Conservation (phyloP, 2,797 vertebrate genomes). For the Lycodopsis pacificus region DNA sequence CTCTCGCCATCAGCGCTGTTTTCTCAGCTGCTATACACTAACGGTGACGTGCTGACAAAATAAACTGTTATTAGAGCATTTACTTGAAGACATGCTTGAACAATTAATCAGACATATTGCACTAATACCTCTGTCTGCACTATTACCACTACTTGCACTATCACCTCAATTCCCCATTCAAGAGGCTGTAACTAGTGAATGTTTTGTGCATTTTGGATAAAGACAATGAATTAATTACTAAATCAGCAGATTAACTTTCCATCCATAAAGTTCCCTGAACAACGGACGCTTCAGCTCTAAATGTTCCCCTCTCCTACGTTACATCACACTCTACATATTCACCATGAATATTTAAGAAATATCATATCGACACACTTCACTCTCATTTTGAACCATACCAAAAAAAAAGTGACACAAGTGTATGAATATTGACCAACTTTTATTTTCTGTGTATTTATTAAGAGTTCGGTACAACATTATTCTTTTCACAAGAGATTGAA, state of each 20-base stretch:
- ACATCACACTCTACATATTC: background rate
- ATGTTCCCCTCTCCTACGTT: background rate
- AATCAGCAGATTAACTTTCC: background rate
- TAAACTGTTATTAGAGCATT: slow-evolving; percentile 4
- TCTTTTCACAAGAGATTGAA: slow-evolving; percentile 38
- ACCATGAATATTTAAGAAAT: background rate
- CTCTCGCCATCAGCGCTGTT: slow-evolving; percentile 35
- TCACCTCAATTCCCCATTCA: background rate
- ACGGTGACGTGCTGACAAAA: background rate
- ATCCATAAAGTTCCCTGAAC: background rate
- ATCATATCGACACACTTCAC: background rate
- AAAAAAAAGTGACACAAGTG: slow-evolving; percentile 8
- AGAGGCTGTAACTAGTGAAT: background rate
- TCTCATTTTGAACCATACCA: background rate
- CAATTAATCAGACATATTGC: too few relatives aligned
- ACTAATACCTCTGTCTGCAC: too few relatives aligned
- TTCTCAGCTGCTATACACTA: background rate
- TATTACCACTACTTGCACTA: too few relatives aligned
- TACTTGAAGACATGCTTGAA: slow-evolving; percentile 6
- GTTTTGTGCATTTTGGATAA: background rate
- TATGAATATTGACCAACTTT: slow-evolving; percentile 46
- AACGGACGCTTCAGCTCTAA: background rate
- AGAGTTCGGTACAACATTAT: slow-evolving; percentile 41
- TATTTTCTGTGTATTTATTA: slow-evolving; percentile 50
- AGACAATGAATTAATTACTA: background rate